Conservation (phyloP, 2,888 invertebrate genomes). For the Drosophila meridionalis region DNA sequence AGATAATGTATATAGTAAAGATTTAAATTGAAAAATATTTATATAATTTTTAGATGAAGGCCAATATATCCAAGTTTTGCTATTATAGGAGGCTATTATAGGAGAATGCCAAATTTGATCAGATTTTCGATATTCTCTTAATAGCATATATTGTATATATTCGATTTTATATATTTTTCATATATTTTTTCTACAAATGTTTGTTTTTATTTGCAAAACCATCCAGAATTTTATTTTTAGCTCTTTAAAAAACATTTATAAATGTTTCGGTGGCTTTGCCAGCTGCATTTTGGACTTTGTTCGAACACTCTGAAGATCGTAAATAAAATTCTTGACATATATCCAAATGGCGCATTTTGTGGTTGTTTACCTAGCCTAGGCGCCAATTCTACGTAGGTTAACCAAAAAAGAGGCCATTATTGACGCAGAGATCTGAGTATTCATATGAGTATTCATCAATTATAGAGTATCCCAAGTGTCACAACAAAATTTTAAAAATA, state of each 20-base stretch:
- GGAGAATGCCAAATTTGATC: background rate
- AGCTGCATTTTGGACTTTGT: conserved; percentile 59
- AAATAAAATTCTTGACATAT: conserved; percentile 64
- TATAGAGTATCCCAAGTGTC: conserved; percentile 8
- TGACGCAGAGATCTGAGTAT: conserved; percentile 43
- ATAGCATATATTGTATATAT: background rate
- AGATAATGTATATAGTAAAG: too few relatives aligned
- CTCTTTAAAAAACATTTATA: conserved; percentile 3
- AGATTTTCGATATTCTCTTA: background rate
- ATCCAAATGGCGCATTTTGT: conserved; percentile 51
- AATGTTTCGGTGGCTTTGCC: conserved; percentile 39
- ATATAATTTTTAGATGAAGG: too few relatives aligned
- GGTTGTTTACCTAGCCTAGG: conserved; percentile 14
- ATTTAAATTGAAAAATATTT: too few relatives aligned
- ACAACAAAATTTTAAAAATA: background rate
- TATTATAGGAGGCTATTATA: too few relatives aligned
- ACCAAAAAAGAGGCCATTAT: conserved; percentile 13
- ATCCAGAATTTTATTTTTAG: conserved; percentile 33
- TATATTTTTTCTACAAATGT: background rate
- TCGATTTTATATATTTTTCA: background rate
- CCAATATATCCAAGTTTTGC: too few relatives aligned
- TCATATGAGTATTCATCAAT: background rate
- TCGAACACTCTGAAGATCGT: conserved; percentile 31
- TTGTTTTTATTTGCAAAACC: background rate
- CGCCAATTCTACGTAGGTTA: conserved; percentile 17